phyloP scores from a whole-genome alignment of 2,797 vertebrate genomes.

The Mallotus villosus region DNA sequence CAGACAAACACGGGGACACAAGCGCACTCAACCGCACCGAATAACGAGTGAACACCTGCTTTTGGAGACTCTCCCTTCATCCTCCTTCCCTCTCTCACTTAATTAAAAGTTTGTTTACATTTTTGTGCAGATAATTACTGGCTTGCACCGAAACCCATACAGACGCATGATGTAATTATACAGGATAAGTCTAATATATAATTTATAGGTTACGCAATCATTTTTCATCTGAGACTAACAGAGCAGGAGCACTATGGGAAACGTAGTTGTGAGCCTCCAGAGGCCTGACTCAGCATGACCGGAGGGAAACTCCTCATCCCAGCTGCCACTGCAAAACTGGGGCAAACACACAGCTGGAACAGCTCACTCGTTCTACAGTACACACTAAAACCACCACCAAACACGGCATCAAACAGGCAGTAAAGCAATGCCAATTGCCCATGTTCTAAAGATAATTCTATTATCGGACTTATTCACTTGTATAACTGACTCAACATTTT shows the following conservation, averaged over 20 bases:
- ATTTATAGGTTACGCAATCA: too few species aligned
- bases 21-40: neutral
- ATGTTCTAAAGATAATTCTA: too few species aligned
- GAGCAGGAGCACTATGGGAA: neutral
- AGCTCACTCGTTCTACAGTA: neutral
- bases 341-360: conserved; percentile 4
- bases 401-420: too few species aligned
- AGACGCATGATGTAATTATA: too few species aligned
- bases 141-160: too few species aligned
- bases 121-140: conserved; percentile 41
- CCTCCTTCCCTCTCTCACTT: conserved; percentile 33
- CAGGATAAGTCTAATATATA: too few species aligned
- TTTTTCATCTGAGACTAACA: too few species aligned
- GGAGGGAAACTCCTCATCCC: conserved; percentile 10
- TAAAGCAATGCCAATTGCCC: too few species aligned
- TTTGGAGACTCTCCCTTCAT: conserved; percentile 18
- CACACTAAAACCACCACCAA: too few species aligned
- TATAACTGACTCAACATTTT: neutral
- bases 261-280: conserved; percentile 18
- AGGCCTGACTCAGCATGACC: conserved; percentile 25
- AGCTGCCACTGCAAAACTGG: neutral
- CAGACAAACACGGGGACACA: neutral
- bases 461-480: too few species aligned
- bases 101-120: conserved; percentile 69
- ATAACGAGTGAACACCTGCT: neutral